A percentile compares a stretch with the other conserved stretches of the same genome.
These are phyloP conservation scores for Solen grandis DNA, from an alignment of 1,140 invertebrate genomes.

Conservation along the genomic window DNA sequence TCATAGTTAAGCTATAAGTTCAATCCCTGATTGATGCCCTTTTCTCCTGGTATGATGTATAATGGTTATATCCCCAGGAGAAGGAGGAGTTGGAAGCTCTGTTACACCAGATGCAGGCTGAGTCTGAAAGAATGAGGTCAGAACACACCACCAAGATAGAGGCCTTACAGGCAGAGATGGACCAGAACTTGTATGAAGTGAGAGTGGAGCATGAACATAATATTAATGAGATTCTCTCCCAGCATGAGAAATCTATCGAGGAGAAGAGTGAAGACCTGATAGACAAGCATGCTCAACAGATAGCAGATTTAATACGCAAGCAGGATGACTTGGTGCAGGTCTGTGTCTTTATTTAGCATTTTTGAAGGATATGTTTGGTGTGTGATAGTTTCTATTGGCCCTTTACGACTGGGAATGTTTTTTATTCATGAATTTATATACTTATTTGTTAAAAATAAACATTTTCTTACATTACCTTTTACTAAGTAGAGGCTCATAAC, in stretches of 20 bases:
- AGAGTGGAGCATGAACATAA: conserved; percentile 49
- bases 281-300: conserved; percentile 66
- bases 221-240: conserved; percentile 42
- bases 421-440: too few relatives aligned
- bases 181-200: conserved; percentile 53
- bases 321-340: conserved; percentile 69
- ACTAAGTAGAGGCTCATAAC: too few relatives aligned
- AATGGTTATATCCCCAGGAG: too few relatives aligned
- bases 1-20: too few relatives aligned
- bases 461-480: too few relatives aligned
- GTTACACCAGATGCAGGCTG: conserved; percentile 61
- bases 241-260: conserved; percentile 55
- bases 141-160: conserved; percentile 6
- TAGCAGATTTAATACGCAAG: conserved; percentile 60
- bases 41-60: too few relatives aligned
- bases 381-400: too few relatives aligned
- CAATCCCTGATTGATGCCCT: too few relatives aligned
- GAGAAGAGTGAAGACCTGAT: conserved; percentile 61
- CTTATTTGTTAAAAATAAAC: too few relatives aligned
- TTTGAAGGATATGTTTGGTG: too few relatives aligned
- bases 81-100: conserved; percentile 65
- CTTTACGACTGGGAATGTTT: too few relatives aligned
- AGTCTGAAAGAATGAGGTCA: conserved; percentile 35
- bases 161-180: background rate
- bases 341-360: background rate